These are phyloP conservation scores for Gila orcuttii DNA, from an alignment of 2,113 vertebrate species.

Conservation along the genomic window DNA sequence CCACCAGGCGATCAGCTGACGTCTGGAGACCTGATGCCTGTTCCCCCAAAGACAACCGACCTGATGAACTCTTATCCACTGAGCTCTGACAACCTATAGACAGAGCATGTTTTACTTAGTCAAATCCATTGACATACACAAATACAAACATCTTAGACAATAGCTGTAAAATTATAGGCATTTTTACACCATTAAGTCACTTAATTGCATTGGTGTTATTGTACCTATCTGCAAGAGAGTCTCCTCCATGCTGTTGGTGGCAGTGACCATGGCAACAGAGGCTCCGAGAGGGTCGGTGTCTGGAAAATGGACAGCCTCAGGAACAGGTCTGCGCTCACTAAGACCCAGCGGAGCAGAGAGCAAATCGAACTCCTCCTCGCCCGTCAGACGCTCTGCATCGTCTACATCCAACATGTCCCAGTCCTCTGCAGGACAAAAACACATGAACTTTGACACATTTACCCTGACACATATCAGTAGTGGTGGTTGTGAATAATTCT, in stretches of 20 bases:
- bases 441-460: not conserved
- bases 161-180: not conserved
- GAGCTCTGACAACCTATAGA: constrained; percentile 89
- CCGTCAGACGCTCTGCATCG: constrained; percentile 92
- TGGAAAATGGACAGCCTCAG: constrained; percentile 93
- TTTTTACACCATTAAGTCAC: not conserved
- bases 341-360: constrained; percentile 91
- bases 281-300: constrained; percentile 96
- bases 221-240: constrained; percentile 95
- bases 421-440: constrained; percentile 82
- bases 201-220: not conserved
- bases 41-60: constrained; percentile 90
- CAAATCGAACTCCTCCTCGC: constrained; percentile 96
- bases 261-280: constrained; percentile 96
- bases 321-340: constrained; percentile 88
- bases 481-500: not conserved
- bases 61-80: constrained; percentile 92
- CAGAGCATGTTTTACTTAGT: constrained; percentile 17
- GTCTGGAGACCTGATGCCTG: constrained; percentile 90
- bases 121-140: not conserved
- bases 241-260: constrained; percentile 98
- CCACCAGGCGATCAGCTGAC: constrained; percentile 92
- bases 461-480: not conserved
- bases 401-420: constrained; percentile 99
- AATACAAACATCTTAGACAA: not conserved